Base-by-base conservation (phyloP, 1,140 invertebrate species). In the Lordiphosa clarofinis region DNA sequence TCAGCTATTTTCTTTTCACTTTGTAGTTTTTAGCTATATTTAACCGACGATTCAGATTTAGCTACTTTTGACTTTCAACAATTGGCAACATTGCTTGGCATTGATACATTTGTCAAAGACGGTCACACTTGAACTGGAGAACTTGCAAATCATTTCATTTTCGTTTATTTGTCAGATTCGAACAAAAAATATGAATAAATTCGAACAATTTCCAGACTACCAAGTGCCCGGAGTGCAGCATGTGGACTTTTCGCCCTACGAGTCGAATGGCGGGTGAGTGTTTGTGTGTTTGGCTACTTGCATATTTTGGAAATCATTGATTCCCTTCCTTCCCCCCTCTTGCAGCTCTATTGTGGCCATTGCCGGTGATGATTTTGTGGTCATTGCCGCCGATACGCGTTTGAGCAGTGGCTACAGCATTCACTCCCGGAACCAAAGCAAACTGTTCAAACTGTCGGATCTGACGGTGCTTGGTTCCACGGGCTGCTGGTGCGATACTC, bases 401-500 rank as follows among this genome's bases (percentile, higher is more conserved):
- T 91, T 99, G n/a, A 96, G 94, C 89, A 92, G 94, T 62, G 97
- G 97, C 1, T 98, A 95, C 89, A 94, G 93, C 4, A 98, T 99
- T 87, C 94, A 96, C 59, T 95, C 95, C 0, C 92, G 98, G 19
- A 92, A 96, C 21, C 96, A 97, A 86, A 93, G 95, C 35, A 97
- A 97, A 89, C 88, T 97, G 4, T 96, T 96, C 60, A 89, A 92
- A 62, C 88, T 98, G 28, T 96, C 96, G 0, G 89, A 93, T 0
- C 92, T 90, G 36, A 98, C 97, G 28, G 94, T 99, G 44, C 90
- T 99, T 36, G 97, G 95, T 3, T 93, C 94, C 68, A 93, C 95
- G 53, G 98, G 98, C 33, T 99, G 98, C 90, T 99, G 99, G 96
- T 98, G 97, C 76, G 98, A 99, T 91, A 95, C 96, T n/a, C 90